Evolutionary conservation across 2,797 vertebrate species (phyloP), one percentile per base, ranked within the genome.

Genomic region (Champsocephalus gunnari): DNA sequence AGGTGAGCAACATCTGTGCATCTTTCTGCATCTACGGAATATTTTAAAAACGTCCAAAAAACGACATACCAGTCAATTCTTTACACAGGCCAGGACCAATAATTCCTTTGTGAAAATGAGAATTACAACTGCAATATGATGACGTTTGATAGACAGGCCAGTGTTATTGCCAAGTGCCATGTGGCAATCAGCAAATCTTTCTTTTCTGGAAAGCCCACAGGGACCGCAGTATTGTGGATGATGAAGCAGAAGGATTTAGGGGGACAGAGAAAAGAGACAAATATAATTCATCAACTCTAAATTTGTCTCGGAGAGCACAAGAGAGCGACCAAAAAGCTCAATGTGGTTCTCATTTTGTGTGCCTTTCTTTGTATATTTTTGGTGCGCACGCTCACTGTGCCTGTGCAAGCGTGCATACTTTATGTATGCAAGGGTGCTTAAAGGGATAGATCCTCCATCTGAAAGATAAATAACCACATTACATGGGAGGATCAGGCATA

Each of bases 311-410:
- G 61, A 71, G 73, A 75, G 77, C 41, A 71, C 66, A 68, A 61
- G 60, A 79, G 49, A 54, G 65, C 49, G 24, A 85, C 78, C 75
- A 79, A 87, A 57, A 77, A 63, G 59, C 82, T 78, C 90, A 92
- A 91, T 90, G 74, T 93, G 92, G 81, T 92, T 93, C 79, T 90
- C 77, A 91, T 93, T 91, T 83, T 56, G 73, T 79, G 86, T 63
- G 79, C 66, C 58, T 81, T 59, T 62, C 75, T 70, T 47, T 77
- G 72, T 76, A 45, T 73, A 34, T 83, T 21, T 65, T 56, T 71
- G 55, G 8, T 9, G 67, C n/a, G 51, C 41, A 28, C 14, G 11
- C 67, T 83, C 53, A 9, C 57, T 64, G 65, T 59, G 79, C 49
- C 48, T 72, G 57, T 51, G 75, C 62, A 65, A 41, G 51, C 13